These are phyloP conservation scores for Philereme transversata DNA, from an alignment of 2,888 invertebrate species.

Conservation along the genomic window DNA sequence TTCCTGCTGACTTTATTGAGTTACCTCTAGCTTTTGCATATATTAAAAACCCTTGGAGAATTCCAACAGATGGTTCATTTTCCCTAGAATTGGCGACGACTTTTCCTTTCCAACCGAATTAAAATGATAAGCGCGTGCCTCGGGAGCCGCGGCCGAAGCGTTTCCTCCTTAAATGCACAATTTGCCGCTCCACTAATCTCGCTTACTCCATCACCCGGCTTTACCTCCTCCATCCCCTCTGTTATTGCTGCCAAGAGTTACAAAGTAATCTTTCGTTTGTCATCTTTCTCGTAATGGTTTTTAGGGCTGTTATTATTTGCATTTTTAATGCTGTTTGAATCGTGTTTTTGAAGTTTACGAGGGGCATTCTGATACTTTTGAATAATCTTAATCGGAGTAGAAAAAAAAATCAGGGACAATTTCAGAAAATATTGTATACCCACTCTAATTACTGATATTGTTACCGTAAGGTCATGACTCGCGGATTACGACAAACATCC, in stretches of 20 bases:
- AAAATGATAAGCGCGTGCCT: conserved; percentile 4
- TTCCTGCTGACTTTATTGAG: no score
- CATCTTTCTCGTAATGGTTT: conserved; percentile 40
- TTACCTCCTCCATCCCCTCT: conserved; percentile 1
- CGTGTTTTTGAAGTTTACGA: conserved; percentile 20
- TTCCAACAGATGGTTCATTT: background rate
- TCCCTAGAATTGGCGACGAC: background rate
- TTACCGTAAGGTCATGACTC: no score
- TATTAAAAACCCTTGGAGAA: background rate
- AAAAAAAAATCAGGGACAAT: conserved; percentile 4
- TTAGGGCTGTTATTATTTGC: conserved; percentile 29
- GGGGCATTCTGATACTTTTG: conserved; percentile 12
- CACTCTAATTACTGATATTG: no score
- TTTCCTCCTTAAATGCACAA: conserved; percentile 50
- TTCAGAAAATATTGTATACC: no score
- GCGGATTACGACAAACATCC: no score
- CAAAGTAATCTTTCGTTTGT: conserved; percentile 45
- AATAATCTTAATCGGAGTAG: conserved; percentile 1
- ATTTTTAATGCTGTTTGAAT: conserved; percentile 30
- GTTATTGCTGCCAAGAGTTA: conserved; percentile 36
- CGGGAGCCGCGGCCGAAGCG: background rate
- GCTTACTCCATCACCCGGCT: conserved; percentile 29
- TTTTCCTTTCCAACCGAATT: background rate
- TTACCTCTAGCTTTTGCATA: no score
- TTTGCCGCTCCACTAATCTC: conserved; percentile 60